Base-by-base conservation (phyloP, 2,113 vertebrate genomes). In the Leiothrix lutea region DNA sequence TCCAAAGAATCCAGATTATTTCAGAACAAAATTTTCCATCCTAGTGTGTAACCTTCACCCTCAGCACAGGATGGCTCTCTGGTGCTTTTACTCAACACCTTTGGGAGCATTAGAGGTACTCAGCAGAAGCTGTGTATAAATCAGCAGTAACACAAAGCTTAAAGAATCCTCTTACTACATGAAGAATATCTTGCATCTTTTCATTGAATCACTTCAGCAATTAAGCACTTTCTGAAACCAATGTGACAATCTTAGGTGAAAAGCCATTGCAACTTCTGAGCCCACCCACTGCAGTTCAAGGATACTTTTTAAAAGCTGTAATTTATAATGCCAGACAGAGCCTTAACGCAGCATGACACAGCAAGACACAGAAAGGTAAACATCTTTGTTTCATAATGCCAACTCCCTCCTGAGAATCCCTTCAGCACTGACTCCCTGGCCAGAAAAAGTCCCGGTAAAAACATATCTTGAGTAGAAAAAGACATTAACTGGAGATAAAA, bases 341-440 rank as follows among this genome's bases (percentile, higher is more conserved):
- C 79, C 62, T n/a, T 23, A 70, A 95, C 1, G 73, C 95, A 97
- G 97, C 95, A 96, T 97, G 97, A 97, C 97, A 94, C 92, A 97
- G 97, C 97, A 96, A 90, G 72, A 86, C 65, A 90, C 58, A 87
- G 58, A 21, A 87, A 94, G 65, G 96, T 96, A 95, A 97, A 95
- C 75, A 90, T 80, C 91, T 93, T 90, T 81, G 88, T 88, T 96
- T 90, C 82, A 73, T 80, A 92, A 78, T 60, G 35, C 57, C 60
- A 75, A 60, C 50, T 17, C 71, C n/a, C 71, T 64, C 71, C 64
- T 0, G 4, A 85, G 73, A 91, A 89, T 4, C 33, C 53, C 47
- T 73, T 38, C 22, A 11, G 71, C 31, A 70, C 38, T 18, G 12
- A 22, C 22, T 82, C 54, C 33, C 58, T 7, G 47, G 5, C 29